phyloP scores from a whole-genome alignment of 1,140 invertebrate species.

The Aleiodes sp. region DNA sequence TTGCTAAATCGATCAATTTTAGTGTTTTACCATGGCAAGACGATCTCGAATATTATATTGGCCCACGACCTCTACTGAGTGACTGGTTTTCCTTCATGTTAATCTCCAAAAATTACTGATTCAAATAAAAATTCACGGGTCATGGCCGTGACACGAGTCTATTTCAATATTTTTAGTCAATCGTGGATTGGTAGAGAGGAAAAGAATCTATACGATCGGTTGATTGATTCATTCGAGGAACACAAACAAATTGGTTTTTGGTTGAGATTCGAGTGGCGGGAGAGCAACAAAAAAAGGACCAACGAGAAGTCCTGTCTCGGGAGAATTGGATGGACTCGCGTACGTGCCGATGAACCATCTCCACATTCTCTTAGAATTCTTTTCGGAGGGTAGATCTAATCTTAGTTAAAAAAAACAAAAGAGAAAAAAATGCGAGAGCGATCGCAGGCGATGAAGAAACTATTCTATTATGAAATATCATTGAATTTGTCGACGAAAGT shows the following conservation, averaged over 20 bases:
- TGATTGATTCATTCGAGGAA: background rate
- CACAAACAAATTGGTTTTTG: conserved; percentile 9
- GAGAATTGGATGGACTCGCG: conserved; percentile 8
- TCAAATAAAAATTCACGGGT: too few species aligned
- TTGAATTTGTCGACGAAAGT: too few species aligned
- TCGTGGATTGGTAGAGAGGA: too few species aligned
- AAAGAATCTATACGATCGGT: background rate
- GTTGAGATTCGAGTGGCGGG: background rate
- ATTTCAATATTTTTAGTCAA: too few species aligned
- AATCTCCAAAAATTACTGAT: too few species aligned
- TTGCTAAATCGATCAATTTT: too few species aligned
- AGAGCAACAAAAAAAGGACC: background rate
- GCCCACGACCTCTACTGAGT: too few species aligned
- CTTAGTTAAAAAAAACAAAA: background rate
- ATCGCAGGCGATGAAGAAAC: background rate
- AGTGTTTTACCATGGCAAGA: too few species aligned
- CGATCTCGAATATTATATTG: too few species aligned
- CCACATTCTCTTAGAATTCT: background rate
- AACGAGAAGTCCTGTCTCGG: background rate
- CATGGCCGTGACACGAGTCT: too few species aligned
- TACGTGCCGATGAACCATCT: conserved; percentile 4
- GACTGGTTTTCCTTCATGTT: too few species aligned
- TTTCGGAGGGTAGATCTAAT: background rate
- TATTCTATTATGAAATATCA: background rate
- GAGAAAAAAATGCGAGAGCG: background rate